Evolutionary conservation across 2,797 vertebrate genomes (phyloP), one percentile per base, ranked within the genome.

Genomic region (Amphiprion clarkii): DNA sequence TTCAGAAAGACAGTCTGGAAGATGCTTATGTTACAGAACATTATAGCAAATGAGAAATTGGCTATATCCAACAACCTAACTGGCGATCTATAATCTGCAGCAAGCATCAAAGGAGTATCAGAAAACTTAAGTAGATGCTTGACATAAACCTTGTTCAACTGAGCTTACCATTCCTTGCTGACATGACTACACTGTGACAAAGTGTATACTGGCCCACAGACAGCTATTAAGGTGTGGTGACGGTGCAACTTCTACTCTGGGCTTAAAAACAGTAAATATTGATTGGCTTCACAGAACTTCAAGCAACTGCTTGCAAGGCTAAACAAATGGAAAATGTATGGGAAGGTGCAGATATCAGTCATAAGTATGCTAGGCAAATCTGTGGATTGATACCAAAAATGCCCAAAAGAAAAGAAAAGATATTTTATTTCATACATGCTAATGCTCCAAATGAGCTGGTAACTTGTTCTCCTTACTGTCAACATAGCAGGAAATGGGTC

Each of bases 221-320:
- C 83, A 78, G 78, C 82, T 79, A 81, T 89, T 88, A 88, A 81
- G 69, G 76, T 88, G 70, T 83, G 76, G 76, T 85, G 87, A 81
- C 79, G 81, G 46, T 82, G 76, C 88, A 90, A 66, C 78, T 87
- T 82, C 66, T 71, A 79, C 83, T 74, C 68, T 60, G 60, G 68
- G 81, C 80, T 84, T 73, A 64, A 82, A 82, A 82, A 82, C 74
- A 79, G 65, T 77, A 90, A 86, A 88, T 89, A 90, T 87, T 74
- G 89, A 92, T 88, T 65, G 27, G 67, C 67, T 78, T 67, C 73
- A 49, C 58, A 56, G 65, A 75, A 80, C 66, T 72, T 76, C 40
- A 81, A 73, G 81, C 68, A 67, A 55, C 49, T 49, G 66, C 71
- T 82, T 49, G 57, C 49, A 69, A 71, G 64, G 46, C 78, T 67